phyloP scores from a whole-genome alignment of 2,888 invertebrate species.

The Pyralis farinalis region DNA sequence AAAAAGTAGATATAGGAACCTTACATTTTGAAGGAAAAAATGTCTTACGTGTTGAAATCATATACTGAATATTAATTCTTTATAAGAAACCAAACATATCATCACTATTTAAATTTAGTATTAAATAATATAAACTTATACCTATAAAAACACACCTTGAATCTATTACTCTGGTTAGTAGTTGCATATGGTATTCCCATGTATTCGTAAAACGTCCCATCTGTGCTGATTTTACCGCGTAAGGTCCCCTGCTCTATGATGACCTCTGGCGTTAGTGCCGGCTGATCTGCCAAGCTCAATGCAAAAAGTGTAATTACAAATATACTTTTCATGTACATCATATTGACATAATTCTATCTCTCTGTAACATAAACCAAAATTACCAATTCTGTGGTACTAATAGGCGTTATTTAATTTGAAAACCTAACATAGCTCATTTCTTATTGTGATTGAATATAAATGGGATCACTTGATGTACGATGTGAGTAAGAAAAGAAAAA shows the following conservation, averaged over 20 bases:
- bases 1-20: too few relatives aligned
- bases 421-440: too few relatives aligned
- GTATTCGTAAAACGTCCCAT: conserved; percentile 65
- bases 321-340: conserved; percentile 47
- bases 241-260: conserved; percentile 58
- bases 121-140: background rate
- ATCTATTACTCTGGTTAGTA: conserved; percentile 48
- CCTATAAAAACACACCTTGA: conserved; percentile 47
- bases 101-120: too few relatives aligned
- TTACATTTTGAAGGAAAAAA: too few relatives aligned
- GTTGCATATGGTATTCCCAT: conserved; percentile 66
- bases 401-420: too few relatives aligned
- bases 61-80: background rate
- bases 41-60: too few relatives aligned
- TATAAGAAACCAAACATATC: too few relatives aligned
- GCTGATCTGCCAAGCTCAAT: conserved; percentile 63
- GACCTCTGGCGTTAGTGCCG: conserved; percentile 63
- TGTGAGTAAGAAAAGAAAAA: too few relatives aligned
- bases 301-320: conserved; percentile 57
- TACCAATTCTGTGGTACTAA: too few relatives aligned
- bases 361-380: too few relatives aligned
- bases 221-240: conserved; percentile 55
- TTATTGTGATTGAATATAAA: too few relatives aligned
- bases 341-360: conserved; percentile 14
- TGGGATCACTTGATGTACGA: too few relatives aligned